These are phyloP conservation scores for Stigmatopora nigra DNA, from an alignment of 2,113 vertebrate genomes.

Conservation along the genomic window DNA sequence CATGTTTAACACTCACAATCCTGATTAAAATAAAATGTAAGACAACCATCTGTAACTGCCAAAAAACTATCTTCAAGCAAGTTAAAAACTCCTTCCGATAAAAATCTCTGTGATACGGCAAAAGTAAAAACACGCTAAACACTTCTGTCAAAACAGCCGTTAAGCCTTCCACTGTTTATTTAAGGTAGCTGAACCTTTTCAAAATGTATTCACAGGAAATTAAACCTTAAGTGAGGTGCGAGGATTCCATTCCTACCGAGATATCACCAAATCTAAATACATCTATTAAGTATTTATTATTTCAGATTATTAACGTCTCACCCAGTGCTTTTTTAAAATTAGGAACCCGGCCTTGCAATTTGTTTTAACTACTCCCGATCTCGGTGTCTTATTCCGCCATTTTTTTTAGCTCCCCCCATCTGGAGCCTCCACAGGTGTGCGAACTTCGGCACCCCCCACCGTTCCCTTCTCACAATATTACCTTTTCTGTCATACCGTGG, in stretches of 20 bases:
- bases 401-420: constrained; percentile 25
- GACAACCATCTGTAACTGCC: constrained; percentile 21
- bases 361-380: constrained; percentile 55
- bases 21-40: constrained; percentile 49
- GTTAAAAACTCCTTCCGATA: constrained; percentile 29
- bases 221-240: constrained; percentile 22
- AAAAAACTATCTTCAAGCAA: constrained; percentile 33
- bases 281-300: constrained; percentile 57
- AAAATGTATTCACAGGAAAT: constrained; percentile 37
- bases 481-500: constrained; percentile 52
- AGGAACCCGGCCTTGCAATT: constrained; percentile 48
- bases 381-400: constrained; percentile 42
- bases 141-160: constrained; percentile 45
- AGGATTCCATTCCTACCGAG: constrained; percentile 38
- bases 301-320: constrained; percentile 60
- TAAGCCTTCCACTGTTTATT: constrained; percentile 32
- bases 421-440: constrained; percentile 35
- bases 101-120: constrained; percentile 22
- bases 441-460: constrained; percentile 14
- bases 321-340: constrained; percentile 57
- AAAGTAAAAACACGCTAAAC: constrained; percentile 37
- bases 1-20: constrained; percentile 42
- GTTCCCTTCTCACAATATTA: constrained; percentile 56
- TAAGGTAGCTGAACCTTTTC: constrained; percentile 33
- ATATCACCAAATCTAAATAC: constrained; percentile 51